Conservation (phyloP, 2,888 invertebrate species). For the Lithophane leautieri region DNA sequence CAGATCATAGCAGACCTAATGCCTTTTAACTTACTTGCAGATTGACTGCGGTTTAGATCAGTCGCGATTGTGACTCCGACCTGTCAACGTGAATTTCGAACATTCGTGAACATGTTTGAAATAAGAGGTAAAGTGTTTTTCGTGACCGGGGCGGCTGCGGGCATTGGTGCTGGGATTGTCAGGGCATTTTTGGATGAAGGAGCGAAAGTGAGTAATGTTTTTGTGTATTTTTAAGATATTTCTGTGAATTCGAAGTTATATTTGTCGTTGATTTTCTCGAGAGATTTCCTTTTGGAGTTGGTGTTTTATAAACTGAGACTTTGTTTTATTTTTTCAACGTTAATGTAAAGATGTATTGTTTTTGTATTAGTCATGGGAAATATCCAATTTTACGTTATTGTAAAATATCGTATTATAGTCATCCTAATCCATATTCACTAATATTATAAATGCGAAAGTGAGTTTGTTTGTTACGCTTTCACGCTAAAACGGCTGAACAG, state of each 20-base stretch:
- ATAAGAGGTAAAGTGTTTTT: constrained; percentile 78
- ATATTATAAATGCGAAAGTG: no score
- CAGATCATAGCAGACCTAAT: constrained; percentile 1
- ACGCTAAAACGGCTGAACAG: no score
- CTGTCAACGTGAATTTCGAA: background rate
- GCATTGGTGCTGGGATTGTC: constrained; percentile 81
- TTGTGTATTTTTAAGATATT: background rate
- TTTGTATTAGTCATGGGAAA: background rate
- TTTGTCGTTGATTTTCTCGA: background rate
- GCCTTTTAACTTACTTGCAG: constrained; percentile 11
- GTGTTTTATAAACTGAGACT: background rate
- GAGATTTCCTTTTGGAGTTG: background rate
- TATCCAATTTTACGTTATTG: background rate
- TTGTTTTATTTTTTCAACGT: background rate
- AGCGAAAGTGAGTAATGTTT: constrained; percentile 75
- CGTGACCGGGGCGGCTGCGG: constrained; percentile 83
- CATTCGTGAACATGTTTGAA: constrained; percentile 72
- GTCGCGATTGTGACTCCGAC: constrained; percentile 10
- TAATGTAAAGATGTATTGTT: background rate
- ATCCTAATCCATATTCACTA: no score
- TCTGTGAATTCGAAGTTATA: background rate
- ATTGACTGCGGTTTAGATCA: constrained; percentile 10
- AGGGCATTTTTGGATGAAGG: constrained; percentile 76
- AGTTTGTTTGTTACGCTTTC: no score
- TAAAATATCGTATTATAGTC: background rate